phyloP scores from a whole-genome alignment of 1,140 invertebrate genomes.

The Cheumatopsyche charites region DNA sequence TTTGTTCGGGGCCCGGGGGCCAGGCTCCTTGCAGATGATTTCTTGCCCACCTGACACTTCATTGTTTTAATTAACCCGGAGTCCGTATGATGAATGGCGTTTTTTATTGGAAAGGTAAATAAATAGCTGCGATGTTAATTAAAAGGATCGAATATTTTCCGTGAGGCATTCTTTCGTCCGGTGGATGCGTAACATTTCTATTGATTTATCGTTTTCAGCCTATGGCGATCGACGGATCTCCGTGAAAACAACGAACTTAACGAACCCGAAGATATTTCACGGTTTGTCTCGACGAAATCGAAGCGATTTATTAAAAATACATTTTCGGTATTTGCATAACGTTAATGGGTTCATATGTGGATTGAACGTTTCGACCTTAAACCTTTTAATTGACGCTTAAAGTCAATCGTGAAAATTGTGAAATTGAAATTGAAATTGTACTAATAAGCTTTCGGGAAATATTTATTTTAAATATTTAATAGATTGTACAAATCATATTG shows the following conservation, averaged over 20 bases:
- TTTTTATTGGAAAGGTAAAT: slow-evolving; percentile 36
- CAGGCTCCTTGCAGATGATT: slow-evolving; percentile 27
- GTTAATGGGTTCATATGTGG: too few species aligned
- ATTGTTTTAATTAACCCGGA: slow-evolving; percentile 40
- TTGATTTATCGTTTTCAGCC: slow-evolving; percentile 27
- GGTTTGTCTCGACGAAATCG: too few species aligned
- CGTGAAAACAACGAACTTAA: slow-evolving; percentile 12
- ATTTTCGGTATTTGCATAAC: too few species aligned
- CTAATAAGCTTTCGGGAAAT: too few species aligned
- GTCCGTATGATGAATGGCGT: slow-evolving; percentile 36
- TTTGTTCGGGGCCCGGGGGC: slow-evolving; percentile 27
- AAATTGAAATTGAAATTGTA: too few species aligned
- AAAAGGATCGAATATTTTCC: slow-evolving; percentile 26
- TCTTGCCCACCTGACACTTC: slow-evolving; percentile 38
- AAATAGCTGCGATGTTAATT: slow-evolving; percentile 37
- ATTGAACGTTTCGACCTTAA: too few species aligned
- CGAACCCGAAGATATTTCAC: neutral
- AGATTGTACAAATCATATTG: too few species aligned
- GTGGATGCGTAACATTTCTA: slow-evolving; percentile 21
- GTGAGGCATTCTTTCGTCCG: slow-evolving; percentile 8
- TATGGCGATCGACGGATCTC: slow-evolving; percentile 25
- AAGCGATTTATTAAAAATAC: too few species aligned
- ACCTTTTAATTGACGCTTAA: too few species aligned
- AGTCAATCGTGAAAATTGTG: too few species aligned
- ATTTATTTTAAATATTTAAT: too few species aligned